These are phyloP conservation scores for Vulpes ferrilata DNA, from an alignment of 2,113 vertebrate genomes.

Conservation along the genomic window DNA sequence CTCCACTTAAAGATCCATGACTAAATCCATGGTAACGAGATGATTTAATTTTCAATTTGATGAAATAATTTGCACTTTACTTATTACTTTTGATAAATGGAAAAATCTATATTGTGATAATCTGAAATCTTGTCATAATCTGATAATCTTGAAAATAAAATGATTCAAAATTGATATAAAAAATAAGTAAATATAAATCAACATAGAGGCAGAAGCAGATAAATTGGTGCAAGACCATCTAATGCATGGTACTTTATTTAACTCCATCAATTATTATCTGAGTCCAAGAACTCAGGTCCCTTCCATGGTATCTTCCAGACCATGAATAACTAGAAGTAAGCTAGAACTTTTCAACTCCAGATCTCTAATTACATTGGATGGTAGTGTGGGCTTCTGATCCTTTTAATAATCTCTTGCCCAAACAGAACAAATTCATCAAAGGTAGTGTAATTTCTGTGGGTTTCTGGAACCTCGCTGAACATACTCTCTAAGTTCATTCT, in stretches of 20 bases:
- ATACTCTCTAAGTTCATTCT: background rate
- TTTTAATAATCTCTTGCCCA: background rate
- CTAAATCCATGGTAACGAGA: background rate
- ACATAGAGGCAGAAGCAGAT: background rate
- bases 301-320: background rate
- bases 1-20: background rate
- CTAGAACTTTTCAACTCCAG: background rate
- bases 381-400: background rate
- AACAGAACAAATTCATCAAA: background rate
- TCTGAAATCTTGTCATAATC: background rate
- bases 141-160: background rate
- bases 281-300: background rate
- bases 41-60: conserved; percentile 4
- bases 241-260: background rate
- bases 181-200: background rate
- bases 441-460: background rate
- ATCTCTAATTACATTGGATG: background rate
- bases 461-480: background rate
- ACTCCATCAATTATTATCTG: background rate
- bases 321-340: background rate
- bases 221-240: background rate
- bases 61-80: background rate
- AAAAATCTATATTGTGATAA: background rate
- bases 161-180: background rate
- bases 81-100: background rate